Evolutionary conservation across 2,888 invertebrate species (phyloP).

Genomic region (Rotaria socialis): DNA sequence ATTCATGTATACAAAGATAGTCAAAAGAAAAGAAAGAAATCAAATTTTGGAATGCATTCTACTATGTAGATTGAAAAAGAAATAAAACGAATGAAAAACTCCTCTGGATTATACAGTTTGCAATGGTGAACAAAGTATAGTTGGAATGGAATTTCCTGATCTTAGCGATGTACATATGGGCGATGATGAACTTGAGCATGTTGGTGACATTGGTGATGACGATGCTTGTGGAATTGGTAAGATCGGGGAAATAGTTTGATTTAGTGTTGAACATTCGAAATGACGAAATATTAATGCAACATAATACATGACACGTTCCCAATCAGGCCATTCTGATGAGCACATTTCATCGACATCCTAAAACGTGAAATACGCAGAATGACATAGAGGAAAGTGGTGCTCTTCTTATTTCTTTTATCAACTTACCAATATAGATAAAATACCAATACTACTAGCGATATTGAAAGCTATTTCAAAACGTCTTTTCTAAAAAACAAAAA

Average conservation of each 20-base stretch:
- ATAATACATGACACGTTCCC: constrained; percentile 28
- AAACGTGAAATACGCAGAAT: no score
- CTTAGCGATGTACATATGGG: neutral
- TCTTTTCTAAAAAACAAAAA: neutral
- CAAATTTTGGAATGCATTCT: neutral
- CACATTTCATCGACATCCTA: constrained; percentile 12
- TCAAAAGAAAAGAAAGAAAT: no score
- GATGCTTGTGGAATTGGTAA: neutral
- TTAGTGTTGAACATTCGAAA: neutral
- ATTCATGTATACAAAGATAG: neutral
- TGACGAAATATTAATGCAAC: constrained; percentile 35
- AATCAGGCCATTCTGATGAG: constrained; percentile 21
- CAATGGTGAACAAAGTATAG: neutral
- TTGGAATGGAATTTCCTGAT: neutral
- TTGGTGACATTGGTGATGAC: neutral
- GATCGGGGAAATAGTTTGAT: neutral
- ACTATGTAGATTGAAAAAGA: constrained; percentile 18
- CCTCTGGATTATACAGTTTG: neutral
- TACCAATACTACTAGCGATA: constrained; percentile 21
- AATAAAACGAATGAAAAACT: neutral
- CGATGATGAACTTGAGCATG: constrained; percentile 8
- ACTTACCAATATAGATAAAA: constrained; percentile 1
- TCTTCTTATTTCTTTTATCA: neutral
- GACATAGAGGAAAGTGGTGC: no score
- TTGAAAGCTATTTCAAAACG: constrained; percentile 29